Base-by-base conservation (phyloP, 2,888 invertebrate species). In the Leptopilina syphax region DNA sequence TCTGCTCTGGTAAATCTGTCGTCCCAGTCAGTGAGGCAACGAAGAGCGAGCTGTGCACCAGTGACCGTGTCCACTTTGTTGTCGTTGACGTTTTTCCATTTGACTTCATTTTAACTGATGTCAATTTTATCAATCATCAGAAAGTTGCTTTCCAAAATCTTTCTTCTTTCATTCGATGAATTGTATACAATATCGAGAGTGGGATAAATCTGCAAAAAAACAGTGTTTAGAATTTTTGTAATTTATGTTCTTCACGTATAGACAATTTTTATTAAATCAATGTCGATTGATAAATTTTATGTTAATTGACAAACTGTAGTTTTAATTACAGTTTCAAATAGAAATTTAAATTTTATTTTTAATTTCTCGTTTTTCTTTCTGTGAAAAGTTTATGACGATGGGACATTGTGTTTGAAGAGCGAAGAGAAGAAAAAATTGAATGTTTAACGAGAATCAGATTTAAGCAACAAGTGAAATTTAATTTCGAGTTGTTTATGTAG, bases 1-100 rank as follows among this genome's bases (percentile, higher is more conserved):
- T 91, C 90, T 91, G 90, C 88, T 91, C 91, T 89, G 91, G 90
- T 91, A 91, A 91, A 91, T 91, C 90, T 91, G 91, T 90, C 91
- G 91, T 89, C 87, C 87, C 88, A 89, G 91, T 91, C 90, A 91
- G 91, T 91, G 90, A 90, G 89, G 87, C 89, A 90, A 86, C 88
- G 89, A 88, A 91, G 89, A 89, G 88, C 90, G 87, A 90, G 87
- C 86, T 85, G 89, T 88, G 87, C 89, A 85, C 85, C 89, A 88
- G 89, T 90, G 89, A 90, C 88, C 86, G 89, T 89, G 87, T 90
- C 87, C 86, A 82, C 67, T 77, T 73, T 60, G 86, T 83, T 83
- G 84, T 84, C 83, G 83, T 84, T 86, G 85, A 84, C 83, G 87
- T 82, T 79, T 65, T 79, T 78, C 80, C 24, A 12, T 70, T 76